phyloP scores from a whole-genome alignment of 2,888 invertebrate species.

The Platypus cylindrus region DNA sequence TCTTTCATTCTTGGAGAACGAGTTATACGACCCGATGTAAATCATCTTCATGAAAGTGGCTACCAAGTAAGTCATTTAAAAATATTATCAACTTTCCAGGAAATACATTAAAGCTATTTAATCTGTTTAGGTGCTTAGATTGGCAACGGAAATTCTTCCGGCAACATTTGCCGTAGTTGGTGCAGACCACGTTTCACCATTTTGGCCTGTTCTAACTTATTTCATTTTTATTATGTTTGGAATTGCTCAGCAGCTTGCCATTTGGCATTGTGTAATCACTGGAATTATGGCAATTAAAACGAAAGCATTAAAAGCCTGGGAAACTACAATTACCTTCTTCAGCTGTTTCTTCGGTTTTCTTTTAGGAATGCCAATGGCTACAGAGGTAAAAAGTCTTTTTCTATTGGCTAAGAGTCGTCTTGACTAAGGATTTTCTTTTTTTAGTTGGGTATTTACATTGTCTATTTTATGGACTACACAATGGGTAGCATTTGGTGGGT shows the following conservation, averaged over 20 bases:
- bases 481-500: constrained; percentile 83
- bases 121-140: constrained; percentile 46
- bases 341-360: constrained; percentile 73
- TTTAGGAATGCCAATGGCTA: constrained; percentile 73
- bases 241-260: constrained; percentile 75
- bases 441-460: constrained; percentile 63
- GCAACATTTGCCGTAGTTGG: constrained; percentile 69
- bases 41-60: constrained; percentile 50
- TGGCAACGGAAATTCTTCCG: constrained; percentile 84
- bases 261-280: constrained; percentile 84
- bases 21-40: constrained; percentile 45
- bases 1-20: constrained; percentile 59
- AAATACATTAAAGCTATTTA: constrained; percentile 1
- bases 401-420: not conserved
- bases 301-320: constrained; percentile 60
- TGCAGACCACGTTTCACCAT: constrained; percentile 63
- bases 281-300: constrained; percentile 70
- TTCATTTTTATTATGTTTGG: constrained; percentile 76
- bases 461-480: constrained; percentile 75
- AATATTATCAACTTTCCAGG: not conserved
- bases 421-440: constrained; percentile 10
- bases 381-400: constrained; percentile 49
- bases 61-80: constrained; percentile 45
- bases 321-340: constrained; percentile 71
- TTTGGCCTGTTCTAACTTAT: constrained; percentile 81